phyloP scores from a whole-genome alignment of 30 jellyfish, hydroid and myxozoan species.

The Clytia hemisphaerica region DNA sequence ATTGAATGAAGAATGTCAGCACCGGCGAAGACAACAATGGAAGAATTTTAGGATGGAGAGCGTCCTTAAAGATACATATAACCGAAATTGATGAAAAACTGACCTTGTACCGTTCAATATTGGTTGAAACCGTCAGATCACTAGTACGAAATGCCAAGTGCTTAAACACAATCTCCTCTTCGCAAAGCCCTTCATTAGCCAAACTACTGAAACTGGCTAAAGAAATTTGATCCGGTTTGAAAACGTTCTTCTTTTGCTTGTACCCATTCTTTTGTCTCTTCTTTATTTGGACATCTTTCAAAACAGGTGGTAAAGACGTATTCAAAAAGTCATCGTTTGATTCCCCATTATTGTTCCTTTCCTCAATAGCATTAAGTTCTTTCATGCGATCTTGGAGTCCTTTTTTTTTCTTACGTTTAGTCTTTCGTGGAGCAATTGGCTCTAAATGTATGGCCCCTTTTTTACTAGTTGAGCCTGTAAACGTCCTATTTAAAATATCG shows the following conservation, averaged over 20 bases:
- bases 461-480: neutral
- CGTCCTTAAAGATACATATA: no score
- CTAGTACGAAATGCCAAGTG: conserved; percentile 35
- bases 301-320: no score
- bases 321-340: no score
- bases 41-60: no score
- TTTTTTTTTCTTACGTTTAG: conserved; percentile 1
- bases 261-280: no score
- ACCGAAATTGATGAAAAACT: neutral
- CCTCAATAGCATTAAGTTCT: neutral
- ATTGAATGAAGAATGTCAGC: no score
- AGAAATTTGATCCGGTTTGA: conserved; percentile 1
- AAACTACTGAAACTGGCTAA: neutral
- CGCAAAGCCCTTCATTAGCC: conserved; percentile 1
- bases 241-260: neutral
- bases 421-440: neutral
- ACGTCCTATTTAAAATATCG: no score
- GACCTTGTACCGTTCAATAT: conserved; percentile 62
- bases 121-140: conserved; percentile 16
- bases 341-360: neutral
- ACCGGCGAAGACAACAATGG: no score
- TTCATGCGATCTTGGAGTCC: neutral
- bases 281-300: no score
- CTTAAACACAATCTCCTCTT: conserved; percentile 16
- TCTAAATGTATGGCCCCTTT: neutral